Evolutionary conservation across 2,888 invertebrate species (phyloP).

Genomic region (Cremastinae sp.): DNA sequence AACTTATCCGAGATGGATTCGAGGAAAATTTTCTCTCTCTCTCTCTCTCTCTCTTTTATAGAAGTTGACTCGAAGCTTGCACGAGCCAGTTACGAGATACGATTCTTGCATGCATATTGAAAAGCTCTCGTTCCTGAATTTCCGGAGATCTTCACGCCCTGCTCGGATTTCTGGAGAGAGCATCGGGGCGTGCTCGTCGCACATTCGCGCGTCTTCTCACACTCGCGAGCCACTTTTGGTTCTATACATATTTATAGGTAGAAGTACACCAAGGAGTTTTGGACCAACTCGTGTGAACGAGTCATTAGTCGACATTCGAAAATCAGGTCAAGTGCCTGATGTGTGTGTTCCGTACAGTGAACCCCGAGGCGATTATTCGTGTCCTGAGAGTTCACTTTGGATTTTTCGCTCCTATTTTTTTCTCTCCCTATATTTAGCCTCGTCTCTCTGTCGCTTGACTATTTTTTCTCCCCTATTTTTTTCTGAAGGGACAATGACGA

Average conservation of each 20-base stretch:
- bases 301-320: slow-evolving; percentile 66
- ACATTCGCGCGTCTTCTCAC: neutral
- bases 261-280: neutral
- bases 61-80: too few species aligned
- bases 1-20: slow-evolving; percentile 45
- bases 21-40: neutral
- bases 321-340: slow-evolving; percentile 70
- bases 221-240: neutral
- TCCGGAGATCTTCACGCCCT: slow-evolving; percentile 33
- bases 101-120: slow-evolving; percentile 57
- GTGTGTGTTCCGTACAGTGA: slow-evolving; percentile 36
- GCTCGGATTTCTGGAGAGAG: slow-evolving; percentile 54
- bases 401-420: slow-evolving; percentile 18
- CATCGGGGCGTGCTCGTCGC: slow-evolving; percentile 41
- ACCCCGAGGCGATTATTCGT: slow-evolving; percentile 57
- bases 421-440: slow-evolving; percentile 36
- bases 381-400: neutral
- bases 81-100: slow-evolving; percentile 1
- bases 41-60: too few species aligned
- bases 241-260: slow-evolving; percentile 2
- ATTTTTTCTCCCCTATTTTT: neutral
- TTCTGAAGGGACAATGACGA: slow-evolving; percentile 31
- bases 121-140: slow-evolving; percentile 51
- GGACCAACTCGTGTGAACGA: slow-evolving; percentile 55
- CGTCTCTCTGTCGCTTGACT: neutral